These are phyloP conservation scores for Drosophila willistoni DNA, from an alignment of 1,140 invertebrate genomes.

Conservation along the genomic window DNA sequence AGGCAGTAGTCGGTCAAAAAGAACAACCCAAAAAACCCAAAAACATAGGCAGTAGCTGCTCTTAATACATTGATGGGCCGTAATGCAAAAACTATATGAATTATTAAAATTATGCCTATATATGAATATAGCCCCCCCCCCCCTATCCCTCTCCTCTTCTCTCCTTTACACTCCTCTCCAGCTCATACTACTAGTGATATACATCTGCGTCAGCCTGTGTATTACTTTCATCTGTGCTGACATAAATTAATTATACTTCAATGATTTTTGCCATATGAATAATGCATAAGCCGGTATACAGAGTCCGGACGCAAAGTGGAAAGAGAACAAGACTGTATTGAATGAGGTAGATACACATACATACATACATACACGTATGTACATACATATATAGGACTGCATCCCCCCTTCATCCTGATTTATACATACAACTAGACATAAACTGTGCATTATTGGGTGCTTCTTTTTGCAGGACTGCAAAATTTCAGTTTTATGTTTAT, in stretches of 20 bases:
- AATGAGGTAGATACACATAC: not conserved
- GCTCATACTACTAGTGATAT: not conserved
- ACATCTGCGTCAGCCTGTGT: constrained; percentile 14
- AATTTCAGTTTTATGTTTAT: not conserved
- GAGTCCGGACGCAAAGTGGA: not conserved
- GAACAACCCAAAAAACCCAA: constrained; percentile 20
- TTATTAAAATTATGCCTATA: constrained; percentile 59
- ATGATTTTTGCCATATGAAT: constrained; percentile 68
- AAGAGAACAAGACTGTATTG: not conserved
- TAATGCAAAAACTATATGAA: constrained; percentile 75
- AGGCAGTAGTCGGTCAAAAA: constrained; percentile 56
- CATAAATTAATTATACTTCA: constrained; percentile 75
- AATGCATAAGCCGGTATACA: constrained; percentile 44
- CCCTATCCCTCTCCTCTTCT: not conserved
- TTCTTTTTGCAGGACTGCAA: too few relatives aligned
- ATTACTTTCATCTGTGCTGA: constrained; percentile 58
- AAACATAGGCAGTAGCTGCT: not conserved
- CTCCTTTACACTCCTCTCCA: not conserved
- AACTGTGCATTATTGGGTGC: not conserved
- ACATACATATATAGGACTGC: not conserved
- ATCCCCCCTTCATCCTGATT: not conserved
- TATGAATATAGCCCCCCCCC: not conserved
- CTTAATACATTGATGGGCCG: constrained; percentile 6
- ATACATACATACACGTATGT: not conserved
- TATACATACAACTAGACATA: not conserved